A percentile compares a stretch with the other conserved stretches of the same genome.
These are phyloP conservation scores for Amiota communis DNA, from an alignment of 2,888 invertebrate species.

Conservation along the genomic window DNA sequence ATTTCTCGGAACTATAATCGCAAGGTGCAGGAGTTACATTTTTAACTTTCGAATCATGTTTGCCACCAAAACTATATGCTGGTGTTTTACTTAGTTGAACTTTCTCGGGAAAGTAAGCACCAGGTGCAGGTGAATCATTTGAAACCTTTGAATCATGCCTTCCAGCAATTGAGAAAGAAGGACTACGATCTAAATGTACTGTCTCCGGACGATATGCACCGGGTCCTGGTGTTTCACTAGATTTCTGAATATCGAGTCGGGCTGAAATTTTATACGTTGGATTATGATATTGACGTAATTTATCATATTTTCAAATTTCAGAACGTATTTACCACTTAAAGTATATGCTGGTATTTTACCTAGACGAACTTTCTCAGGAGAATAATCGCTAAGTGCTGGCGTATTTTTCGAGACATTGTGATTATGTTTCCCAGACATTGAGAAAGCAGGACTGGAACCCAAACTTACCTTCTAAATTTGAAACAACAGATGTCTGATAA, in stretches of 20 bases:
- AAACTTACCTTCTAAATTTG: conserved; percentile 74
- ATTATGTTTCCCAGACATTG: conserved; percentile 71
- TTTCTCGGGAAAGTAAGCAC: conserved; percentile 74
- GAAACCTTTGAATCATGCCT: conserved; percentile 76
- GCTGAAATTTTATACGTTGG: conserved; percentile 72
- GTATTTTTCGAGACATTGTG: conserved; percentile 63
- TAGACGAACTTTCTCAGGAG: conserved; percentile 75
- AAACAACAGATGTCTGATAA: conserved; percentile 77
- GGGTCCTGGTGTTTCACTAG: conserved; percentile 78
- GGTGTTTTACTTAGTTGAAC: conserved; percentile 75
- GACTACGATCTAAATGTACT: conserved; percentile 73
- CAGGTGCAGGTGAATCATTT: conserved; percentile 79
- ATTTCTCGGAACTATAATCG: conserved; percentile 79
- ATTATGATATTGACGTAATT: conserved; percentile 75
- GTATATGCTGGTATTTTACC: conserved; percentile 76
- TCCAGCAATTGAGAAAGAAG: conserved; percentile 78
- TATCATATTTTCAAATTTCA: conserved; percentile 78
- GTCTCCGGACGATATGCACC: conserved; percentile 79
- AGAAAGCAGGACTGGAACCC: conserved; percentile 75
- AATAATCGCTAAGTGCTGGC: conserved; percentile 75
- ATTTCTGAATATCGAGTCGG: conserved; percentile 9
- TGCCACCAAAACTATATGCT: conserved; percentile 77
- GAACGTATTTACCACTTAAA: conserved; percentile 80
- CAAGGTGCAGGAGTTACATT: conserved; percentile 79
- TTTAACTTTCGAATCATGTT: conserved; percentile 74